Percentiles rank a stretch among this genome's conserved stretches.
Conservation (phyloP, 1,140 invertebrate genomes). For the Dufourea novaeangliae region DNA sequence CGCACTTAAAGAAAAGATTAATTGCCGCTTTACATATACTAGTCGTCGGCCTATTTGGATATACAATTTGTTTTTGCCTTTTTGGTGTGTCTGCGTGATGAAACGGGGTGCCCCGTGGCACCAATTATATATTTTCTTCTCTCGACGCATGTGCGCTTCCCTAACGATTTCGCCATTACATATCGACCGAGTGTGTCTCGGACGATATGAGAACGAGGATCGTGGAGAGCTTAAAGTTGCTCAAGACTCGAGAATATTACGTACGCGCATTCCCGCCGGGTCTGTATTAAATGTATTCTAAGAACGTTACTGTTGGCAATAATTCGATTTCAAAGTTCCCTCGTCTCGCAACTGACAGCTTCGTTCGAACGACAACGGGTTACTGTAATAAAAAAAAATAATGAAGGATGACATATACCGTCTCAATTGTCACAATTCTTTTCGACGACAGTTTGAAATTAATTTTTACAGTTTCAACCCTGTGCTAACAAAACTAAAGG, state of each 20-base stretch:
- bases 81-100: neutral
- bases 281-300: constrained; percentile 34
- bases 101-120: neutral
- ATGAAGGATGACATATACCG: too few relatives aligned
- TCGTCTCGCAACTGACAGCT: neutral
- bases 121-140: constrained; percentile 3
- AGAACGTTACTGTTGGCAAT: constrained; percentile 27
- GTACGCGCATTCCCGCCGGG: constrained; percentile 53
- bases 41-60: neutral
- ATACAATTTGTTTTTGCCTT: neutral
- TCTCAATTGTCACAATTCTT: too few relatives aligned
- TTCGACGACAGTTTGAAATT: too few relatives aligned
- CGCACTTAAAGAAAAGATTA: neutral
- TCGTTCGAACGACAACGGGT: neutral
- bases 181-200: constrained; percentile 43
- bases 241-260: constrained; percentile 71
- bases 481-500: too few relatives aligned
- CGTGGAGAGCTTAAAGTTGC: constrained; percentile 60
- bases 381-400: too few relatives aligned
- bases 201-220: constrained; percentile 34
- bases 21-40: neutral
- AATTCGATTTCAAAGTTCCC: constrained; percentile 17
- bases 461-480: too few relatives aligned
- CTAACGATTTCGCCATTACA: constrained; percentile 29
- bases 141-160: neutral